Base-by-base conservation (phyloP, 2,888 invertebrate genomes). In the Trissoscelio sp. region DNA sequence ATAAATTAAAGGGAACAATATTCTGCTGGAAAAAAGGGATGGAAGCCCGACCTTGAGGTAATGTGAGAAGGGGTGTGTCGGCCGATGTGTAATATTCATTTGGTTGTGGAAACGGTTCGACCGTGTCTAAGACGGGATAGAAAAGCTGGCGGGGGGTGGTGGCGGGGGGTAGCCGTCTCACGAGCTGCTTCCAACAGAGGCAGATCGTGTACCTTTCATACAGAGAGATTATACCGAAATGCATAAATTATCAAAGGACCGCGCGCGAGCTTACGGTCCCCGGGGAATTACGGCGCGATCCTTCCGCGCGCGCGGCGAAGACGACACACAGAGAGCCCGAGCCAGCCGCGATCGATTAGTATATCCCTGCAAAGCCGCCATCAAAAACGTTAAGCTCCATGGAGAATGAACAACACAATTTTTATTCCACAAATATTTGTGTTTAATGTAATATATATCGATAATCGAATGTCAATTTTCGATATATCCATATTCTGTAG, bases 171-270 rank as follows among this genome's bases (percentile, higher is more conserved):
- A 75, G 57, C 73, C 82, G 82, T 84, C 75, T 81, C 82, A 51
- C 53, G 75, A 69, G 80, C 80, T 42, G 75, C 62, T 75, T 80
- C 73, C 46, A 66, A 72, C 81, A 67, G 82, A 83, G 72, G 80
- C 80, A 64, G 79, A 82, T 79, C 77, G 69, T 83, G 70, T 82
- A 70, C 79, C 86, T 85, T 84, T 84, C 85, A 86, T 86, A 84
- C 81, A 81, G 84, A 84, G 85, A 85, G 87, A 87, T 87, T 88
- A 88, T 88, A 83, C 86, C 84, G 84, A 88, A 88, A 87, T 88
- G 86, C 86, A 88, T 88, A 88, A 88, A 88, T 88, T 88, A 88
- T 88, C 87, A 87, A 86, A 86, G 85, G 83, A 82, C 75, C 82
- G 80, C 69, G 81, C 70, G 72, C 51, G 77, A 81, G 83, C 81